Evolutionary conservation across 2,888 invertebrate genomes (phyloP), one percentile per base, ranked within the genome.

Genomic region (Limenitis camilla): DNA sequence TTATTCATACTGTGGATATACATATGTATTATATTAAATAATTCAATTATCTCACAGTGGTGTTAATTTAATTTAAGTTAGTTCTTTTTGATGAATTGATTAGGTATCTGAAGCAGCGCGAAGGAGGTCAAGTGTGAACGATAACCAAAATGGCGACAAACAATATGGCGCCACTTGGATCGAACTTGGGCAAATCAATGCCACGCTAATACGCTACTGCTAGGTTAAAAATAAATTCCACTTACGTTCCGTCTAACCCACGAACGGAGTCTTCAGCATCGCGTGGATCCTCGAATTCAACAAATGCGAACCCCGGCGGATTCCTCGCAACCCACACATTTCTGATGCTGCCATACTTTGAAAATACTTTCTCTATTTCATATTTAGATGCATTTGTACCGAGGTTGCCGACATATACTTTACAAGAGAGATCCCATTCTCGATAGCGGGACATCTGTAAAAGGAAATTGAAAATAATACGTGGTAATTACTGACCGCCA

Each of bases 311-410:
- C 11, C 96, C 97, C 5, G 96, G 96, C 38, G 96, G 97, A 74
- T 97, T 96, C 68, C 96, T 89, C 0, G 97, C 97, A 47, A 97
- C 96, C 97, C 97, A 97, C 43, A 97, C 96, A 80, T 96, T 97
- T 65, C 94, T 90, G 60, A 97, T 89, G 39, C 94, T 94, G 6
- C 97, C 97, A 78, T 95, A 97, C 79, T 95, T 94, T 53, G 92
- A 90, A 78, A 97, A 97, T 7, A 94, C 91, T 68, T 93, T 94
- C 78, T 97, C 96, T 54, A 95, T 91, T 80, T 96, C 96, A 73
- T 94, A 93, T 79, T 96, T 95, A 9, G 96, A 94, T 5, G 96
- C 96, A 70, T 95, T 96, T 64, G 94, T 95, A 6, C 96, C 96
- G 59, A 97, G 88, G 74, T 96, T 96, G 19, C 97, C 97, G 29